Evolutionary conservation across 2,113 vertebrate species (phyloP).

Genomic region (Athene noctua): DNA sequence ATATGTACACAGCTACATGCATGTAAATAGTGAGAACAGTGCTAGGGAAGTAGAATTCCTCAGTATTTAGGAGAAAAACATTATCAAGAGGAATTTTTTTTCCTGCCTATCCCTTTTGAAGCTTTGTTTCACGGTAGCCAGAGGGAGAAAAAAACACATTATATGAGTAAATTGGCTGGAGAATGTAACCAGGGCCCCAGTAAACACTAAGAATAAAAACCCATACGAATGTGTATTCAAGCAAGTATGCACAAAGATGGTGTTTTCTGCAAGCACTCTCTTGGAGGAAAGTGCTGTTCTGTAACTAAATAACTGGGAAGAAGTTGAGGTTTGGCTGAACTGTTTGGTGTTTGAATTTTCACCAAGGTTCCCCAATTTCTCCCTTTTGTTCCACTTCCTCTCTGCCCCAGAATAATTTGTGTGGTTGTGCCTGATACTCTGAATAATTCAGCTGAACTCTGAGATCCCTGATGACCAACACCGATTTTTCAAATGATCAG

Average conservation of each 20-base stretch:
- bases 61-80: constrained; percentile 13
- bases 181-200: constrained; percentile 54
- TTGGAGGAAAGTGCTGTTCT: constrained; percentile 3
- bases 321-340: background rate
- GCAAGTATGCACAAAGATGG: constrained; percentile 25
- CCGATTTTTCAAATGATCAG: background rate
- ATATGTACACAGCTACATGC: background rate
- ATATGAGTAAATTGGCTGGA: constrained; percentile 63
- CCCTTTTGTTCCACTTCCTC: background rate
- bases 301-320: background rate
- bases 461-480: background rate
- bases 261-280: background rate
- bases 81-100: background rate
- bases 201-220: constrained; percentile 55
- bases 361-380: background rate
- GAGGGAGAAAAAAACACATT: constrained; percentile 45
- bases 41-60: constrained; percentile 20
- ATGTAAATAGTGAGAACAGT: background rate
- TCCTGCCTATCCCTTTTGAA: background rate
- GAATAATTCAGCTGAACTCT: constrained; percentile 1
- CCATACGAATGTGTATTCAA: constrained; percentile 30
- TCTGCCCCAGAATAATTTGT: background rate
- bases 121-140: constrained; percentile 39
- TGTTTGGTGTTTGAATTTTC: background rate
- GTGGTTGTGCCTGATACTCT: background rate